phyloP scores from a whole-genome alignment of 1,140 invertebrate genomes.

The Penaeus chinensis region DNA sequence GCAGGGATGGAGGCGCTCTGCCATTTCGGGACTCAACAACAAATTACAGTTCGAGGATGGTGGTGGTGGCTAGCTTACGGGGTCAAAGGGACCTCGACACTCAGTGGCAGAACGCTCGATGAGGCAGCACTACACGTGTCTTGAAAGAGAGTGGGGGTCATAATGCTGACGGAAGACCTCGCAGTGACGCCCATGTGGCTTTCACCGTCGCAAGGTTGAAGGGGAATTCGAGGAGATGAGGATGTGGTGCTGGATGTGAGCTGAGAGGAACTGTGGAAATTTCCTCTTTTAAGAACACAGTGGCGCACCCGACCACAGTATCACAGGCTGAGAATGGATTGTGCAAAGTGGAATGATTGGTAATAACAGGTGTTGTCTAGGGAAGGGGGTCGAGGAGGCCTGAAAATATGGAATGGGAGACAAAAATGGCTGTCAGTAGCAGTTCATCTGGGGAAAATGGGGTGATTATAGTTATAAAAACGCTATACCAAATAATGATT shows the following conservation, averaged over 20 bases:
- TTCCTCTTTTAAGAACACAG: background rate
- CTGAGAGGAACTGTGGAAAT: background rate
- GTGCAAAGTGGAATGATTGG: conserved; percentile 27
- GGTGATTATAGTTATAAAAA: no score
- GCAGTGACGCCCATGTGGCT: no score
- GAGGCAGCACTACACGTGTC: no score
- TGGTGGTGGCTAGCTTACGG: background rate
- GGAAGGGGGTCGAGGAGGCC: no score
- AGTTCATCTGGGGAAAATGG: no score
- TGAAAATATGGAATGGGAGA: no score
- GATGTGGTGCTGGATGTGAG: background rate
- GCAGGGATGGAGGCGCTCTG: conserved; percentile 1
- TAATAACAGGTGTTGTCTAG: background rate
- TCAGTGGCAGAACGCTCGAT: background rate
- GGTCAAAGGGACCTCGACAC: background rate
- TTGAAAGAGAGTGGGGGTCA: no score
- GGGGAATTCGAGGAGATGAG: background rate
- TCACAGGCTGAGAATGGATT: conserved; percentile 29
- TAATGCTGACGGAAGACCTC: no score
- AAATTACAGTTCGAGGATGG: background rate
- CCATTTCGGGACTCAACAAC: conserved; percentile 4
- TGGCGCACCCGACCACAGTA: background rate
- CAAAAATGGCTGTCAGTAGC: no score
- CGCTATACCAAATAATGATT: no score
- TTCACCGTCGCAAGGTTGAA: background rate